phyloP scores from a whole-genome alignment of 2,888 invertebrate genomes.

The Tanytarsus gracilentus region DNA sequence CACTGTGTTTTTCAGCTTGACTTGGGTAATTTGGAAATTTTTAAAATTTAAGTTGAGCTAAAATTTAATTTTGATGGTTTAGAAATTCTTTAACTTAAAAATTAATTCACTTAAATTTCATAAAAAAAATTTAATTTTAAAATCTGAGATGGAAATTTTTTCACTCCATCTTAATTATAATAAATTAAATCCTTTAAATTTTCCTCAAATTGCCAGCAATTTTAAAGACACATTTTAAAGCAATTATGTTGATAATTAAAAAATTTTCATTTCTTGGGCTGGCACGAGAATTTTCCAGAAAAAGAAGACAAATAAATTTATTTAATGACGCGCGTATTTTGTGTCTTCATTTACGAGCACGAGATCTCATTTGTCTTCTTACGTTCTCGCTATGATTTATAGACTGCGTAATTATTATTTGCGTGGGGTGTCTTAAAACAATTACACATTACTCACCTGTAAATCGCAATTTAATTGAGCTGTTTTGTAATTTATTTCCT shows the following conservation, averaged over 20 bases:
- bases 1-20: no score
- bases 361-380: constrained; percentile 25
- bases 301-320: constrained; percentile 11
- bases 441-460: constrained; percentile 21
- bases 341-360: background rate
- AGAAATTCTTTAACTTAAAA: background rate
- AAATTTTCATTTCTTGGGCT: background rate
- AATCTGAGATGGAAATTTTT: no score
- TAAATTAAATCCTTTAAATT: background rate
- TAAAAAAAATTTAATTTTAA: no score
- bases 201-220: no score
- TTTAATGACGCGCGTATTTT: constrained; percentile 19
- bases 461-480: constrained; percentile 24
- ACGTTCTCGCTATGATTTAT: constrained; percentile 22
- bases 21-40: no score
- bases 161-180: background rate
- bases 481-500: constrained; percentile 23
- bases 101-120: no score
- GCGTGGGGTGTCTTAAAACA: background rate
- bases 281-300: background rate
- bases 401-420: constrained; percentile 20
- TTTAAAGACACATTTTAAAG: background rate
- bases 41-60: background rate
- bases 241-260: background rate
- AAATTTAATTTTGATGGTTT: background rate